Evolutionary conservation across 35 echinoderm and acorn worm species (phyloP).

Genomic region (Acanthaster planci): DNA sequence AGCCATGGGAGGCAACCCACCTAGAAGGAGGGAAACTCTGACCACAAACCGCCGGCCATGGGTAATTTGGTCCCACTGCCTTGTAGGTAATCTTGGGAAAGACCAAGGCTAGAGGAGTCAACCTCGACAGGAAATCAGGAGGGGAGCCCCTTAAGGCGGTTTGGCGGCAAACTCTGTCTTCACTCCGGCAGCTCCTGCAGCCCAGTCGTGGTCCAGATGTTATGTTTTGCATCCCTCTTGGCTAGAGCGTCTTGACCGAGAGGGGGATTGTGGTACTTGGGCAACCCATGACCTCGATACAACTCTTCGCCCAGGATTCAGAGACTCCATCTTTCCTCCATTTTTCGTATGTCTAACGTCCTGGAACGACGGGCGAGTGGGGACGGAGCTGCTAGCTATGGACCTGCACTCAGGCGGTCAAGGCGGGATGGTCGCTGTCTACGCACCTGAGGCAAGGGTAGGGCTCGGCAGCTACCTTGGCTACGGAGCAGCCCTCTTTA

Average conservation of each 20-base stretch:
- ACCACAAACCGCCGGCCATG: no score
- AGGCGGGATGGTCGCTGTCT: not conserved
- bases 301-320: constrained; percentile 25
- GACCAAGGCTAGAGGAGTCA: no score
- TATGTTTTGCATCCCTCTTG: not conserved
- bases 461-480: not conserved
- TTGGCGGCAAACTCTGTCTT: not conserved
- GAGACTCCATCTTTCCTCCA: not conserved
- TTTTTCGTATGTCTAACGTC: not conserved
- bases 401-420: constrained; percentile 42
- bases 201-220: not conserved
- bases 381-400: constrained; percentile 10
- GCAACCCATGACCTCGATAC: constrained; percentile 29
- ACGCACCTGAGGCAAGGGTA: constrained; percentile 7
- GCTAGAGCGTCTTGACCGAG: constrained; percentile 16
- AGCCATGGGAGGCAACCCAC: not conserved
- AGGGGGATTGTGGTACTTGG: constrained; percentile 9
- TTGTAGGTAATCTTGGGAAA: no score
- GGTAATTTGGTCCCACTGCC: no score
- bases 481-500: not conserved
- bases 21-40: constrained; percentile 9
- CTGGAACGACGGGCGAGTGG: constrained; percentile 10
- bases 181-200: constrained; percentile 23
- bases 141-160: not conserved
- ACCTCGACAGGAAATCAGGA: constrained; percentile 40